Evolutionary conservation across 2,888 invertebrate species (phyloP).

Genomic region (Macropis europaea): DNA sequence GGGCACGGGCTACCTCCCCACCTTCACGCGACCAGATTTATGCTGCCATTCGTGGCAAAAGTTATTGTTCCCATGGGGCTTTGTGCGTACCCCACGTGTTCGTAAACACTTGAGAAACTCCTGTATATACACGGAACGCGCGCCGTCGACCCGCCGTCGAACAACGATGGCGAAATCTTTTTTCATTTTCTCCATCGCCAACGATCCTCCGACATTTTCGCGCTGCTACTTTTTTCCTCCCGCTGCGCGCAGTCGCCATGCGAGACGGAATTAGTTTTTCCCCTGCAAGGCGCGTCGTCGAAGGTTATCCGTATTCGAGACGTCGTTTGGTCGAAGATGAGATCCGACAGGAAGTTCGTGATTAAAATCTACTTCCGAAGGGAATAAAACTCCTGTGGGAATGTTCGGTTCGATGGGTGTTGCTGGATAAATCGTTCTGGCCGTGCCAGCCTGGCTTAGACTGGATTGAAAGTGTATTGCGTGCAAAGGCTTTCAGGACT

Average conservation of each 20-base stretch:
- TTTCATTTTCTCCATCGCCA: background rate
- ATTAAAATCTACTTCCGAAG: constrained; percentile 19
- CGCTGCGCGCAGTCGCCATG: background rate
- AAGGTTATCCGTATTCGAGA: constrained; percentile 15
- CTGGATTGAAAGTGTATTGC: constrained; percentile 6
- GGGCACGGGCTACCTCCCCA: constrained; percentile 5
- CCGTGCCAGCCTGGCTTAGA: too few species aligned
- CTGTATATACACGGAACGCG: background rate
- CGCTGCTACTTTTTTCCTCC: background rate
- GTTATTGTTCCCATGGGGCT: constrained; percentile 41
- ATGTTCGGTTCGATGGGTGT: too few species aligned
- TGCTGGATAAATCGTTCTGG: too few species aligned
- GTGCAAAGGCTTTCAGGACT: constrained; percentile 11
- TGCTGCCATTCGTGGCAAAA: constrained; percentile 30
- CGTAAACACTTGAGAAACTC: constrained; percentile 21
- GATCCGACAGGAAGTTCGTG: constrained; percentile 25
- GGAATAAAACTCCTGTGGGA: background rate
- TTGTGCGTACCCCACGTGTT: constrained; percentile 26
- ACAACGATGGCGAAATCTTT: background rate
- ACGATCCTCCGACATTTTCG: background rate
- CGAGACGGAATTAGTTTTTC: background rate
- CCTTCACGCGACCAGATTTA: constrained; percentile 33
- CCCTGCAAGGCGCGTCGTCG: background rate
- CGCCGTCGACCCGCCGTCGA: background rate
- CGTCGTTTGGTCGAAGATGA: background rate